Base-by-base conservation (phyloP, 1,140 invertebrate genomes). In the Drosophila micromelanica region DNA sequence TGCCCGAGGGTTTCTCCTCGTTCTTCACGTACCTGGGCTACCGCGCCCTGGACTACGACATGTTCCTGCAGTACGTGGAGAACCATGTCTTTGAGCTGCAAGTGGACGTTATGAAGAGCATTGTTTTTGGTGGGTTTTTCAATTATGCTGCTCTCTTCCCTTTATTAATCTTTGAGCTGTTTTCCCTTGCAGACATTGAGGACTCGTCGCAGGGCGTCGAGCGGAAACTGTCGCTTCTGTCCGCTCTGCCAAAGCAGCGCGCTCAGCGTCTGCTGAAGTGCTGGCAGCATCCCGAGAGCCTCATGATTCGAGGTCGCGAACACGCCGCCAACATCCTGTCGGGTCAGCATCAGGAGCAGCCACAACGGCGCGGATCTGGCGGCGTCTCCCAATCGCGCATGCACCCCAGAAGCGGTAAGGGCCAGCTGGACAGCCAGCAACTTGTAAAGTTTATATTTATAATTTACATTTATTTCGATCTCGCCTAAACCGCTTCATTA, bases 21-120 rank as follows among this genome's bases (percentile, higher is more conserved):
- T 97, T 97, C 92, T 96, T 97, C 84, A 96, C 96, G 8, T 97
- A 96, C 91, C 93, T 97, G 43, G 96, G 96, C 1, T 97, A 97
- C 90, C 93, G 95, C 70, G 95, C 96, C 2, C 89, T 97, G 56
- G 93, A 94, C 48, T 96, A 95, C 91, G 93, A 95, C 46, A 95
- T 95, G 78, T 97, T 97, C 90, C 78, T 96, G 38, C 96, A 97
- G 90, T 96, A 97, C 87, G 95, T 97, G 38, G 95, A 96, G 74
- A 93, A 96, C 59, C 95, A 96, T 80, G 96, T 97, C 51, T 96
- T 97, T 74, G 96, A 97, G 80, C 91, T 97, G 55, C 96, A 97
- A 93, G 95, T 97, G 23, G 96, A 97, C 86, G 96, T 97, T 2
- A 95, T 97, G 91, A 97, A 97, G 93, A 94, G 94, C 49, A 96